Conservation (phyloP, 53 echinoderm and acorn worm species). For the Paracentrotus lividus region DNA sequence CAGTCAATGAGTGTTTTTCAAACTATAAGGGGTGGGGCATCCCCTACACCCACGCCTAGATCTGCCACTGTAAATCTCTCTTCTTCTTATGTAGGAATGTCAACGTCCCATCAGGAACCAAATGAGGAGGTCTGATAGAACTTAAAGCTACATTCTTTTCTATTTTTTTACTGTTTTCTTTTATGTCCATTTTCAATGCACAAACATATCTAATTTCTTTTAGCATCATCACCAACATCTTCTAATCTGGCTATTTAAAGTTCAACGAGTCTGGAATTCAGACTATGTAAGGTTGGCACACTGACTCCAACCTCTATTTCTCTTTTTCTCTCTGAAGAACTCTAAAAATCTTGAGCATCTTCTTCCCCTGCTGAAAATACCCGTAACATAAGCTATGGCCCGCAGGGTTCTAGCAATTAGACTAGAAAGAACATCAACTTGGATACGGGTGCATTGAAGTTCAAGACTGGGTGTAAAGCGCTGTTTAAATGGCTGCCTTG, state of each 20-base stretch:
- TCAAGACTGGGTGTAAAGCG: not conserved
- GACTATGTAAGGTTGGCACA: conserved; percentile 4
- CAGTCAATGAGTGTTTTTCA: too few relatives aligned
- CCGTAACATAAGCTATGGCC: conserved; percentile 42
- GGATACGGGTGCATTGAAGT: not conserved
- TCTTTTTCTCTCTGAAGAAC: conserved; percentile 28
- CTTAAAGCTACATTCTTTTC: not conserved
- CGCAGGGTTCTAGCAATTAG: conserved; percentile 41
- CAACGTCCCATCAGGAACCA: not conserved
- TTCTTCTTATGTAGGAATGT: too few relatives aligned
- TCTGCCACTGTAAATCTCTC: too few relatives aligned
- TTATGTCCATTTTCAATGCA: not conserved
- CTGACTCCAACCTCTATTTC: not conserved
- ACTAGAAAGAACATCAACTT: not conserved
- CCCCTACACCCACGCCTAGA: too few relatives aligned
- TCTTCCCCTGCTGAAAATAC: conserved; percentile 26
- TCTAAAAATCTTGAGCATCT: conserved; percentile 54
- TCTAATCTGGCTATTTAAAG: not conserved
- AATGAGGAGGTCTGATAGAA: not conserved
- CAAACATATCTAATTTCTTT: too few relatives aligned
- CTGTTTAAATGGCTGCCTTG: not conserved
- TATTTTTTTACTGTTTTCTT: too few relatives aligned
- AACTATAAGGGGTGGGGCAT: too few relatives aligned
- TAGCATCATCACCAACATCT: too few relatives aligned
- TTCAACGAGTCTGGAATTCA: not conserved